phyloP scores from a whole-genome alignment of 2,888 invertebrate species.

The Marasmarcha lunaedactyla region DNA sequence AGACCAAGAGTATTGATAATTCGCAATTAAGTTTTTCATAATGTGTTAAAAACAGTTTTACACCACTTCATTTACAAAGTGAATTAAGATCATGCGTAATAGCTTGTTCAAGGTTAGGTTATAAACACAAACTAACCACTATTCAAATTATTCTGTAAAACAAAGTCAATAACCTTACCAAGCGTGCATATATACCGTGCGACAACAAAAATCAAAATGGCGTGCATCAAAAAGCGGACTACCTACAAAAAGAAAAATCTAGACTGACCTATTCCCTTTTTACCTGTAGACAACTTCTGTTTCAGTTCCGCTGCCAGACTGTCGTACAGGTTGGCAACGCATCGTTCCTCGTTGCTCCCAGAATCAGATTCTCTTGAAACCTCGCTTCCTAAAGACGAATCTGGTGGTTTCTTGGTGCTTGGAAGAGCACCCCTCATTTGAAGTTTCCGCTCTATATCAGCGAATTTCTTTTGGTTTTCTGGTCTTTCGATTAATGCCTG shows the following conservation, averaged over 20 bases:
- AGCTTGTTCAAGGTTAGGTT: too few species aligned
- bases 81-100: too few species aligned
- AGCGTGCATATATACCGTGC: too few species aligned
- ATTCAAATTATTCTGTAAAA: too few species aligned
- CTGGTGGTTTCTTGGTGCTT: constrained; percentile 73
- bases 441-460: constrained; percentile 77
- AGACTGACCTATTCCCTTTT: constrained; percentile 62
- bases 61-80: too few species aligned
- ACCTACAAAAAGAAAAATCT: constrained; percentile 23
- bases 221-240: constrained; percentile 19
- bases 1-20: too few species aligned
- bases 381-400: constrained; percentile 82
- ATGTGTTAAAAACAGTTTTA: too few species aligned
- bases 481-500: constrained; percentile 84
- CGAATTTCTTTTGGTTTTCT: constrained; percentile 87
- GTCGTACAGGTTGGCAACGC: constrained; percentile 84
- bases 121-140: too few species aligned
- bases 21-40: too few species aligned
- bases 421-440: constrained; percentile 71
- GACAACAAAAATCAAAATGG: too few species aligned
- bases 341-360: constrained; percentile 77
- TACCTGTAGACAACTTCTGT: constrained; percentile 70
- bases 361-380: constrained; percentile 79
- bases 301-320: constrained; percentile 92
- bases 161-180: too few species aligned